Evolutionary conservation across 53 echinoderm and acorn worm genomes (phyloP).

Genomic region (Echinometra lucunter): DNA sequence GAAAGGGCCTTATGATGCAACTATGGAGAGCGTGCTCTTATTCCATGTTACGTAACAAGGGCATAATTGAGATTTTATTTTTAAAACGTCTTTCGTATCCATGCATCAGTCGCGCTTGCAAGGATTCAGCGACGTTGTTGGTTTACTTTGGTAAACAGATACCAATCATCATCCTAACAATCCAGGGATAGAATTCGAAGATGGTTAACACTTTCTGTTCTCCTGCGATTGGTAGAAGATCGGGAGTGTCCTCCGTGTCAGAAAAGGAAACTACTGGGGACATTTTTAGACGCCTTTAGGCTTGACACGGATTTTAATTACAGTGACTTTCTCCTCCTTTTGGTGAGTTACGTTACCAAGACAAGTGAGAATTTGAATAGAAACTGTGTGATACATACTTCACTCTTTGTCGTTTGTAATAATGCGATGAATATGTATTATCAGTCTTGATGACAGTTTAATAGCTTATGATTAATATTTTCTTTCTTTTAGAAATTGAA

Average conservation of each 20-base stretch:
- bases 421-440: too few relatives aligned
- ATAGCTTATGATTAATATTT: too few relatives aligned
- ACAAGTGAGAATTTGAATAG: not conserved
- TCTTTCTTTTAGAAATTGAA: too few relatives aligned
- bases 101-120: not conserved
- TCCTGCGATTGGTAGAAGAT: not conserved
- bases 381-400: too few relatives aligned
- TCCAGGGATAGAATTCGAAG: not conserved
- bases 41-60: not conserved
- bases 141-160: not conserved
- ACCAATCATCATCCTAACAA: not conserved
- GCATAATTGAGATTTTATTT: constrained; percentile 23
- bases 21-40: not conserved
- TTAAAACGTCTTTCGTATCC: not conserved
- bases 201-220: not conserved
- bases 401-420: too few relatives aligned
- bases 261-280: not conserved
- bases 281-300: not conserved
- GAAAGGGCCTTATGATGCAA: not conserved
- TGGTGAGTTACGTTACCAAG: not conserved
- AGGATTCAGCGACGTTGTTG: not conserved
- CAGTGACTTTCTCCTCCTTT: not conserved
- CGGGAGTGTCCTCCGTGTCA: not conserved
- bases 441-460: too few relatives aligned
- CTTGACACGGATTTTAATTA: not conserved